Base-by-base conservation (phyloP, 2,113 vertebrate genomes). In the Sitta europaea region DNA sequence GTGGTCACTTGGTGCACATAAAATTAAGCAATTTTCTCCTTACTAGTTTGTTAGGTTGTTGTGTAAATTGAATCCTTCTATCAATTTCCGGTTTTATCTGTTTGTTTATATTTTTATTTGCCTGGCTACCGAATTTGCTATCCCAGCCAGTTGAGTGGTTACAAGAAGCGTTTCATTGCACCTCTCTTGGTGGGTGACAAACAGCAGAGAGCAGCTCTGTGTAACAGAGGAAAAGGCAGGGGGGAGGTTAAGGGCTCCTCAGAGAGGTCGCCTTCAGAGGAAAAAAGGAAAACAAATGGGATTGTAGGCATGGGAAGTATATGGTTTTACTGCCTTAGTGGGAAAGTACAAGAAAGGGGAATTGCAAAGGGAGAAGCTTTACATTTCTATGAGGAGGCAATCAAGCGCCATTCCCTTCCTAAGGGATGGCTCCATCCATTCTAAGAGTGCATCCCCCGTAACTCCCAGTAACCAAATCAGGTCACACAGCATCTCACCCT, bases 291-390 rank as follows among this genome's bases (percentile, higher is more conserved):
- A 91, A 92, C 72, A 95, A 90, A 96, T 92, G 85, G 67, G 77
- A 78, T 53, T 87, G 71, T 28, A 51, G 95, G 88, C 84, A 90
- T 35, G 92, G 61, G 76, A 47, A 92, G 90, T 97, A 96, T 96
- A 96, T 96, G 91, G 94, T 35, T 97, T 97, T 96, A 96, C 95
- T 95, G 95, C 96, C 88, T 82, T 88, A 67, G 83, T 90, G 88
- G 91, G 90, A 93, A 81, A 91, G 92, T 29, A 96, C 94, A 95
- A 96, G 96, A 92, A 92, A 96, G 84, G 94, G 25, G 83, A 87
- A 68, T 77, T 92, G 94, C 92, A 78, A 81, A 86, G 85, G 91
- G 66, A 84, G 42, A 89, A 85, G 89, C 93, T 96, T 93, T 94
- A 86, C 83, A 82, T 94, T 96, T 92, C 91, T 93, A 65, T 74